phyloP scores from a whole-genome alignment of 2,113 vertebrate genomes.

The Aptenodytes forsteri region DNA sequence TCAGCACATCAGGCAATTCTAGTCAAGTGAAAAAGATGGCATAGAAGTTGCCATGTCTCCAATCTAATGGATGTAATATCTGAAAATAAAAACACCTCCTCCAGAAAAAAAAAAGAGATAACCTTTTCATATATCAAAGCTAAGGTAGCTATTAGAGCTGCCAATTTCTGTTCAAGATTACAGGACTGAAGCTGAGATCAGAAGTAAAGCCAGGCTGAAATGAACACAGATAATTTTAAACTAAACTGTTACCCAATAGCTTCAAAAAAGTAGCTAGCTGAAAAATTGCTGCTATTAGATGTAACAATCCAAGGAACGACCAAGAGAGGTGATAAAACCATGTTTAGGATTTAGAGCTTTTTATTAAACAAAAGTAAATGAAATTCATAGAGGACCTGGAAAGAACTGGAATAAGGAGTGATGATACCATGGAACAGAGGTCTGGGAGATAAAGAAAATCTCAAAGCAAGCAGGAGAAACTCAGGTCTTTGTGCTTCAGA shows the following conservation, averaged over 20 bases:
- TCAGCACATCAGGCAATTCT: not conserved
- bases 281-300: not conserved
- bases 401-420: not conserved
- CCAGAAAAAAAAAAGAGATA: not conserved
- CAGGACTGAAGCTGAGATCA: constrained; percentile 2
- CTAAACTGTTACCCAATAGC: not conserved
- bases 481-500: not conserved
- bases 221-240: not conserved
- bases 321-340: not conserved
- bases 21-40: not conserved
- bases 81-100: not conserved
- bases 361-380: not conserved
- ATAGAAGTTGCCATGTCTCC: not conserved
- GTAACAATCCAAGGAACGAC: not conserved
- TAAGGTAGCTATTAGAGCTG: not conserved
- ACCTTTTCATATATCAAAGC: not conserved
- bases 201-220: constrained; percentile 2
- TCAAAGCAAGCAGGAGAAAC: not conserved
- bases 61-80: not conserved
- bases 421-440: not conserved
- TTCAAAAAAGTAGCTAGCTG: not conserved
- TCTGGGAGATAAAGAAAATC: not conserved
- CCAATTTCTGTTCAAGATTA: constrained; percentile 10
- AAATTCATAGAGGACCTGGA: not conserved
- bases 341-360: not conserved